Percentiles rank a stretch among this genome's conserved stretches.
These are phyloP conservation scores for Leptinotarsa undecemlineata DNA, from an alignment of 1,140 invertebrate genomes.

Conservation along the genomic window DNA sequence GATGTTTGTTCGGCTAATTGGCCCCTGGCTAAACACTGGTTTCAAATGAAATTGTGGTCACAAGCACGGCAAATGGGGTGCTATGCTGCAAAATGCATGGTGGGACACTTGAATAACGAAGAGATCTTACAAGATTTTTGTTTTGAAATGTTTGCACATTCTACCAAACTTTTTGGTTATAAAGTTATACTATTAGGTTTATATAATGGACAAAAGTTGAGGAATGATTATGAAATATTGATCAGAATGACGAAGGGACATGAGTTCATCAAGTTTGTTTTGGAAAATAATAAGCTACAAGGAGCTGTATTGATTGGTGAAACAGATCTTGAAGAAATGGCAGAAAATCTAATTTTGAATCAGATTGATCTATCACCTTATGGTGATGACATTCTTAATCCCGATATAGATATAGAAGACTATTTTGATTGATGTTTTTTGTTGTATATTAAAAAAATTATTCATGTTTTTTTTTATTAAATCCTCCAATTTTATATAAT, in stretches of 20 bases:
- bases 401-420: conserved; percentile 96
- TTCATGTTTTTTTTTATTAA: too few relatives aligned
- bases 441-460: too few relatives aligned
- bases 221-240: conserved; percentile 83
- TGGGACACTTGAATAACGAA: conserved; percentile 65
- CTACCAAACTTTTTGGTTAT: conserved; percentile 92
- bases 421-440: conserved; percentile 86
- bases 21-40: conserved; percentile 83
- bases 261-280: conserved; percentile 91
- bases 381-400: conserved; percentile 92
- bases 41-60: conserved; percentile 97
- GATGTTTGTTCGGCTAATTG: conserved; percentile 87
- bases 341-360: conserved; percentile 97
- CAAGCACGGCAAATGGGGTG: conserved; percentile 97
- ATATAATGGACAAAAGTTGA: conserved; percentile 91
- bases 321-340: conserved; percentile 96
- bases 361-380: conserved; percentile 86
- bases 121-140: conserved; percentile 82
- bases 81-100: conserved; percentile 92
- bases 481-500: too few relatives aligned
- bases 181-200: conserved; percentile 93
- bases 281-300: conserved; percentile 83
- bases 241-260: conserved; percentile 79
- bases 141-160: conserved; percentile 97
- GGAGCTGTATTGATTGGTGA: conserved; percentile 96